A percentile compares a stretch with the other conserved stretches of the same genome.
Evolutionary conservation across 2,797 vertebrate species (phyloP).

Genomic region (Tarsius wallacei): DNA sequence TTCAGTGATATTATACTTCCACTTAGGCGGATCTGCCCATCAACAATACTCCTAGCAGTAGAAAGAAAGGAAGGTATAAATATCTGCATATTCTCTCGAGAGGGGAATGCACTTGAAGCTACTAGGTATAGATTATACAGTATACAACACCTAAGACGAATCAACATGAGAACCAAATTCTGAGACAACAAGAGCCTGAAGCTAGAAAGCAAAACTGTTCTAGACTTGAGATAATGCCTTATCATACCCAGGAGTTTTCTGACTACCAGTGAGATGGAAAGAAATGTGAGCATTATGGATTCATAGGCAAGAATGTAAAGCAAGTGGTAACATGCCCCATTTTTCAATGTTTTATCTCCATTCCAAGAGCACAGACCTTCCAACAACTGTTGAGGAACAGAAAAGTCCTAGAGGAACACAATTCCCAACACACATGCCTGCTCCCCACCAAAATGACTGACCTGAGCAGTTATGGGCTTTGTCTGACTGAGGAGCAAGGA

Average conservation of each 20-base stretch:
- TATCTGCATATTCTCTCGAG: background rate
- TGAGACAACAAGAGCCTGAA: background rate
- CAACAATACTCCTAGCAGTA: background rate
- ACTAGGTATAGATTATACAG: background rate
- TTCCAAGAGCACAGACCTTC: background rate
- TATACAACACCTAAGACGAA: background rate
- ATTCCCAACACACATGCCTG: background rate
- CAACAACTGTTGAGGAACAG: background rate
- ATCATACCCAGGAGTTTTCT: background rate
- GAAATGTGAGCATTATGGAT: background rate
- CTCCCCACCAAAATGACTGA: slow-evolving; percentile 3
- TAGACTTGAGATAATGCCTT: background rate
- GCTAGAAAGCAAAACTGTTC: slow-evolving; percentile 29
- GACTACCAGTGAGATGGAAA: background rate
- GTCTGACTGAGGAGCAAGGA: background rate
- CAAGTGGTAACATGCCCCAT: background rate
- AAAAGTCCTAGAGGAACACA: background rate
- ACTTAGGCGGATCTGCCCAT: background rate
- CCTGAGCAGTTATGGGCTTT: background rate
- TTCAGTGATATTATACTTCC: background rate
- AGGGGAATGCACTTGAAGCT: background rate
- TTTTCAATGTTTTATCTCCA: background rate
- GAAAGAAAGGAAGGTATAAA: slow-evolving; percentile 1
- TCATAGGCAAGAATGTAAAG: background rate
- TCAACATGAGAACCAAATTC: background rate